Base-by-base conservation (phyloP, 2,888 invertebrate genomes). In the Harmothoe impar region DNA sequence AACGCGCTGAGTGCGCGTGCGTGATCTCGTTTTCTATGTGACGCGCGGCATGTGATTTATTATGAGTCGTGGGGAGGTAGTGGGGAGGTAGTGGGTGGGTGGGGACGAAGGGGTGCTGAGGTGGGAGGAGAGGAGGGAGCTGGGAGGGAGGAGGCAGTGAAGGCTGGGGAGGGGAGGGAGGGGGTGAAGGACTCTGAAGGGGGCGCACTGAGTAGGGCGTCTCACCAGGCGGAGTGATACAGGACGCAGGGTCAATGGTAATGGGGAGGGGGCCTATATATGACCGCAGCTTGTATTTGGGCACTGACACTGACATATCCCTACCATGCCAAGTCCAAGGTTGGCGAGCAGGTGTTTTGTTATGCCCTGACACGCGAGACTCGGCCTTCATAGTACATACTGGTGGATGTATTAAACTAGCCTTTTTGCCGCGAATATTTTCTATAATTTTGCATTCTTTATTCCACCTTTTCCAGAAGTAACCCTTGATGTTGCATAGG, bases 1-100 rank as follows among this genome's bases (percentile, higher is more conserved):
- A 84, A 23, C 84, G 84, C 52, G 84, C n/a, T 43, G 86, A 86
- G 54, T 86, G 86, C 86, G 86, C 86, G 54, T 86, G 86, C 56
- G 86, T 56, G 86, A 86, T 86, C 86, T 86, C 29, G 52, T 86
- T 54, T 86, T n/a, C 54, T 52, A 29, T 54, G 86, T 86, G 86
- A 86, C 86, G 31, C 86, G 25, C 52, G 20, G 31, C 86, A 86
- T 54, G 56, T 86, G 86, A 86, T 86, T 86, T 86, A 86, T 52
- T 84, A 54, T 56, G 31, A 86, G n/a, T n/a, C n/a, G n/a, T n/a
- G n/a, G n/a, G n/a, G n/a, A n/a, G n/a, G n/a, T n/a, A n/a, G n/a
- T n/a, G n/a, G n/a, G n/a, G n/a, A n/a, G n/a, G n/a, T n/a, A n/a
- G 52, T 54, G 51, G 84, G 33, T 52, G 54, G 29, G 31, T 3